Conservation (phyloP, 2,797 vertebrate genomes). For the Gobio occitaniae region DNA sequence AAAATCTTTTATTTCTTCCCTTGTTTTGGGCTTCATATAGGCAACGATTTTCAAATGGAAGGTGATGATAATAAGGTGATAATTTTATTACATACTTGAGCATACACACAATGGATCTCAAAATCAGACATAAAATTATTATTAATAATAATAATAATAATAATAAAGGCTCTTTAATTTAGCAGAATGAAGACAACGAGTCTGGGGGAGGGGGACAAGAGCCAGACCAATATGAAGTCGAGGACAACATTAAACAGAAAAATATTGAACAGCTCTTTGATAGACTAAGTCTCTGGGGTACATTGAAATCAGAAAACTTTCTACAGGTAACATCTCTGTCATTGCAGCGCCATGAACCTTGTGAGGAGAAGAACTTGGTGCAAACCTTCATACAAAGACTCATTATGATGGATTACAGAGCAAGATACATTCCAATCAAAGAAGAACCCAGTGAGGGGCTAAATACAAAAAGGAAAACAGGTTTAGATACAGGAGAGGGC, state of each 20-base stretch:
- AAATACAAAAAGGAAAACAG: neutral
- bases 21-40: no score
- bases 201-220: no score
- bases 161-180: conserved; percentile 53
- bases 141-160: no score
- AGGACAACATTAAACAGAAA: neutral
- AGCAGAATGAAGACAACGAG: conserved; percentile 48
- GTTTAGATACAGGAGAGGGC: neutral
- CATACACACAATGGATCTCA: no score
- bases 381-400: conserved; percentile 31
- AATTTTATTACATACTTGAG: no score
- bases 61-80: no score
- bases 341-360: neutral
- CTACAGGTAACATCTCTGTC: conserved; percentile 14
- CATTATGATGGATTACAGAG: conserved; percentile 31
- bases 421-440: conserved; percentile 28
- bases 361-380: conserved; percentile 21
- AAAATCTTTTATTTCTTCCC: no score
- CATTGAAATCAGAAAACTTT: conserved; percentile 2
- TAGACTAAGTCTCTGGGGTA: neutral
- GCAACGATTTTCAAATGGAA: no score
- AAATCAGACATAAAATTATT: no score
- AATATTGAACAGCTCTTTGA: neutral
- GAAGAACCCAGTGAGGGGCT: neutral
- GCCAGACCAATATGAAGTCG: neutral